These are phyloP conservation scores for Rhombomys opimus DNA, from an alignment of 2,113 vertebrate species.

Conservation along the genomic window DNA sequence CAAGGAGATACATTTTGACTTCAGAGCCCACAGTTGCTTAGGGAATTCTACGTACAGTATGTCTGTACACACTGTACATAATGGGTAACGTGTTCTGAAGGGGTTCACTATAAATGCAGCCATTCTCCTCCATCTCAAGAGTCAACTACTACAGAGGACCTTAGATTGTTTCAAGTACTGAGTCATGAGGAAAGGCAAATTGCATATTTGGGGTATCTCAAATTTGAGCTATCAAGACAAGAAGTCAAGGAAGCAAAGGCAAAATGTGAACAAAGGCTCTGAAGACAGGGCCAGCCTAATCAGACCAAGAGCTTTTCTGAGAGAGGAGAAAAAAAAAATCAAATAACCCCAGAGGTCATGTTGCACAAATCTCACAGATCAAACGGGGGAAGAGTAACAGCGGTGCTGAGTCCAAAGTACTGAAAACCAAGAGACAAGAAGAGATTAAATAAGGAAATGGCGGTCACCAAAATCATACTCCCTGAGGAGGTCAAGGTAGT, in stretches of 20 bases:
- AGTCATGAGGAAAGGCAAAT: background rate
- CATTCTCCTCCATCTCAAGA: accelerated
- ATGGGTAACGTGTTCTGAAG: background rate
- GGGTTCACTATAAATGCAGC: background rate
- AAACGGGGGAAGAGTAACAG: background rate
- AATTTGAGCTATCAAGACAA: background rate
- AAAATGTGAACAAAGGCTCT: too few species aligned
- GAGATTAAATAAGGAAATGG: background rate
- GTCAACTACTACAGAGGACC: background rate
- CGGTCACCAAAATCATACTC: background rate
- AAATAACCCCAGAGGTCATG: background rate
- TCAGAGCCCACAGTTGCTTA: background rate
- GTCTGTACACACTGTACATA: too few species aligned
- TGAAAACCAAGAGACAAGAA: background rate
- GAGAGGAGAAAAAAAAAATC: background rate
- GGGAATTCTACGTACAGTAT: background rate
- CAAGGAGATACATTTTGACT: background rate
- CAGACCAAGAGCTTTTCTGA: background rate
- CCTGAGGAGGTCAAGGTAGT: background rate
- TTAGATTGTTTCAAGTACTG: accelerated
- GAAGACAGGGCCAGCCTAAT: background rate
- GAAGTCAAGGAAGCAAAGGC: background rate
- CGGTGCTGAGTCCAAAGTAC: too few species aligned
- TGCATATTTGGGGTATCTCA: too few species aligned
- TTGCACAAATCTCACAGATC: accelerated